Percentiles rank a stretch among this genome's conserved stretches.
phyloP scores from a whole-genome alignment of 2,797 vertebrate species.

The Antennarius maculatus region DNA sequence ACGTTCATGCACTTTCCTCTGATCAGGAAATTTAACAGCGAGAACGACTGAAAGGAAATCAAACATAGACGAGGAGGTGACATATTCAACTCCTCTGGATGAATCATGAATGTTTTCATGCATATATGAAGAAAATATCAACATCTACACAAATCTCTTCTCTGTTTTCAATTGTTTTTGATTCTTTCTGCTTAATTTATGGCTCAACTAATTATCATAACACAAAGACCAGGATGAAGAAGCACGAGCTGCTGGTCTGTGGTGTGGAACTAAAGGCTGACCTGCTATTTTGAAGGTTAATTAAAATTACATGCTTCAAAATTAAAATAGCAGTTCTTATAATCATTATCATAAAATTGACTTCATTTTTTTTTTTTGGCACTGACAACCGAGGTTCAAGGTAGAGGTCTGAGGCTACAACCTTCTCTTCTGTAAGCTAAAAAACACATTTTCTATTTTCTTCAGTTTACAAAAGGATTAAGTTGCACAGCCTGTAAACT shows the following conservation, averaged over 20 bases:
- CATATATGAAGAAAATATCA: too few species aligned
- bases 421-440: background rate
- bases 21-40: background rate
- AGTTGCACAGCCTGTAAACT: too few species aligned
- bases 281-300: background rate
- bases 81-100: too few species aligned
- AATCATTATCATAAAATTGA: background rate
- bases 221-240: too few species aligned
- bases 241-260: background rate
- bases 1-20: background rate
- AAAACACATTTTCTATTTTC: background rate
- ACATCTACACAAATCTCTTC: too few species aligned
- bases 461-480: too few species aligned
- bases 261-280: background rate
- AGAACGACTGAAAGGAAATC: slow-evolving; percentile 15
- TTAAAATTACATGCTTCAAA: background rate
- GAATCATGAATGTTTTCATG: too few species aligned
- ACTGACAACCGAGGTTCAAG: slow-evolving; percentile 1
- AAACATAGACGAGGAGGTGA: background rate
- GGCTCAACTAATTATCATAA: too few species aligned
- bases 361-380: background rate
- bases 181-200: too few species aligned
- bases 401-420: background rate
- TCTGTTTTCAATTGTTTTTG: too few species aligned
- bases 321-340: too few species aligned